Evolutionary conservation across 1,140 invertebrate species (phyloP).

Genomic region (Adelges cooleyi): DNA sequence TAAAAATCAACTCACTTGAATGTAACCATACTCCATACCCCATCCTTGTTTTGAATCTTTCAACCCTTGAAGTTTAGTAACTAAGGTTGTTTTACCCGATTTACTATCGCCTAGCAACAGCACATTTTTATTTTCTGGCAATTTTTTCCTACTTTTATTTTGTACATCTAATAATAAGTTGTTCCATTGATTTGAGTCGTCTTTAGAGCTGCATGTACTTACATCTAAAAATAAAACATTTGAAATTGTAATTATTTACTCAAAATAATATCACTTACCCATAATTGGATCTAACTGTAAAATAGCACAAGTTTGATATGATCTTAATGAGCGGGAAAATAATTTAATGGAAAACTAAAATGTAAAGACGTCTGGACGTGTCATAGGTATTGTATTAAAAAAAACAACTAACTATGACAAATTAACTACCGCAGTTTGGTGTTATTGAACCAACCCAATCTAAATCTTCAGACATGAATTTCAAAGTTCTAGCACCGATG

Average conservation of each 20-base stretch:
- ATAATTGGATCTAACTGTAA: no score
- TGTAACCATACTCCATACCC: slow-evolving; percentile 95
- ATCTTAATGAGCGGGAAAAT: no score
- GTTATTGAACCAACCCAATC: no score
- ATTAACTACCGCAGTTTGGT: no score
- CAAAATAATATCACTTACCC: neutral
- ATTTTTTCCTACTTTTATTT: slow-evolving; percentile 23
- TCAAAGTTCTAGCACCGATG: no score
- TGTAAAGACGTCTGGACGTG: no score
- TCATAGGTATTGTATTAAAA: no score
- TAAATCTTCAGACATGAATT: no score
- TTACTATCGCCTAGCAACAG: slow-evolving; percentile 69
- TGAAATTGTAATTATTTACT: neutral
- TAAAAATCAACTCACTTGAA: slow-evolving; percentile 78
- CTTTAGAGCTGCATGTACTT: neutral
- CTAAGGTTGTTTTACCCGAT: slow-evolving; percentile 93
- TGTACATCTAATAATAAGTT: slow-evolving; percentile 15
- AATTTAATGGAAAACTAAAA: no score
- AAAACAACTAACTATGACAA: no score
- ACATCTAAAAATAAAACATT: neutral
- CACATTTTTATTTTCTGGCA: slow-evolving; percentile 14
- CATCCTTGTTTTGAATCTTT: slow-evolving; percentile 96
- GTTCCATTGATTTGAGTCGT: slow-evolving; percentile 16
- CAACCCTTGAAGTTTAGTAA: slow-evolving; percentile 84
- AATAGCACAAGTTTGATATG: no score